Evolutionary conservation across 2,888 invertebrate species (phyloP), one percentile per base, ranked within the genome.

Genomic region (Trypoxylon attenuatum): DNA sequence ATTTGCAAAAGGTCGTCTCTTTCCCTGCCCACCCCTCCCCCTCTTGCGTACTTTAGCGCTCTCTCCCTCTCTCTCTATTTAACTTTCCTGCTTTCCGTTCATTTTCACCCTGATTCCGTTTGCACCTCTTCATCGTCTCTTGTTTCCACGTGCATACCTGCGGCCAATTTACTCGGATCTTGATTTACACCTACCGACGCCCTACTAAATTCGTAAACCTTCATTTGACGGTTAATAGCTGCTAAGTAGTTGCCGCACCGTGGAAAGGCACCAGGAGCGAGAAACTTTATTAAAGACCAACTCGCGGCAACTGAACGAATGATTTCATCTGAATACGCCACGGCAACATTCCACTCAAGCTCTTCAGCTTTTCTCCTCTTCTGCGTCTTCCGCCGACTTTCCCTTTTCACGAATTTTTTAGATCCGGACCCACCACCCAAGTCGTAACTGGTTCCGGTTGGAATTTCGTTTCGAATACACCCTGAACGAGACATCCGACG

Each of bases 271-370:
- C 25, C 50, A 49, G n/a, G n/a, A n/a, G n/a, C n/a, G n/a, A n/a
- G n/a, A 33, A 64, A 76, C 75, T 81, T 81, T 78, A 77, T 82
- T 75, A 77, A 78, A 76, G 55, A 69, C 62, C 57, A 49, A 54
- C 46, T 60, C 55, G 16, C 49, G 39, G 39, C 53, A 15, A 5
- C 52, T 55, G 39, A 71, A 67, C 58, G 62, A 63, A 69, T 68
- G 63, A 73, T 74, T 69, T 69, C 68, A 61, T 61, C 46, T 43
- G 62, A 74, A 73, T 66, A 59, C 41, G 64, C 19, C 50, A 59
- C 41, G 64, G 18, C 50, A 56, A 54, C 64, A n/a, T 41, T 10
- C 10, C 45, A 19, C 25, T 57, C 39, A 62, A 66, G 16, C 56
- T 21, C 19, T 15, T 2, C n/a, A 22, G 29, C 23, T n/a, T 27